Base-by-base conservation (phyloP, 1,140 invertebrate species). In the Eurytemora carolleeae region DNA sequence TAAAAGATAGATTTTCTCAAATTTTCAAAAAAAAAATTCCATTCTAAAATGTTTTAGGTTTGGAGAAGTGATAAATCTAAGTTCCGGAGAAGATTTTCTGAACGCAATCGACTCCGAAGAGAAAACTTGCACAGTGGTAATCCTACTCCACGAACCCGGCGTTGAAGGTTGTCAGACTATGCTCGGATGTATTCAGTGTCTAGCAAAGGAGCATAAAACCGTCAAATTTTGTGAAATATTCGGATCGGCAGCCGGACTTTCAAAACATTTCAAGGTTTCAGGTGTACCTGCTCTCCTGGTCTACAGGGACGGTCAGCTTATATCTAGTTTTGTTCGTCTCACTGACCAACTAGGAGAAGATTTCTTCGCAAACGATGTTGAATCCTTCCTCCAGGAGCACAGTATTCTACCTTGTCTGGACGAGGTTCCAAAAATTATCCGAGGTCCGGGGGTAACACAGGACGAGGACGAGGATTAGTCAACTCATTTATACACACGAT, bases 161-260 rank as follows among this genome's bases (percentile, higher is more conserved):
- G 72, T 82, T 16, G 65, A 75, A 57, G 83, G 85, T 17, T 96
- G 92, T 75, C 74, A 80, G 56, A 79, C 80, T 2, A 89, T 96
- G 82, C 89, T 93, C 73, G 81, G 81, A 1, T 90, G 86, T 70
- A 72, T 97, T 26, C 77, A 79, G 55, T 78, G 80, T 61, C 71
- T 98, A 19, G 83, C 86, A 19, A 69, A 78, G 64, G 81, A 91
- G 61, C 92, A 94, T 76, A 79, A 81, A n/a, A 76, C 79, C 63
- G 81, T 91, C 0, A 96, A 96, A 72, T 96, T 96, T 73, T 94
- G 89, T 75, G 82, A 82, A 68, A 82, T 96, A 65, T 76, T 80
- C 67, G 86, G 81, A 1, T 76, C 76, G 25, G 69, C 73, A 59
- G 78, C 78, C 52, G 76, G 64, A 19, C 22, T 63, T 55, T 67